Base-by-base conservation (phyloP, 2,797 vertebrate species). In the Oreochromis grahami region DNA sequence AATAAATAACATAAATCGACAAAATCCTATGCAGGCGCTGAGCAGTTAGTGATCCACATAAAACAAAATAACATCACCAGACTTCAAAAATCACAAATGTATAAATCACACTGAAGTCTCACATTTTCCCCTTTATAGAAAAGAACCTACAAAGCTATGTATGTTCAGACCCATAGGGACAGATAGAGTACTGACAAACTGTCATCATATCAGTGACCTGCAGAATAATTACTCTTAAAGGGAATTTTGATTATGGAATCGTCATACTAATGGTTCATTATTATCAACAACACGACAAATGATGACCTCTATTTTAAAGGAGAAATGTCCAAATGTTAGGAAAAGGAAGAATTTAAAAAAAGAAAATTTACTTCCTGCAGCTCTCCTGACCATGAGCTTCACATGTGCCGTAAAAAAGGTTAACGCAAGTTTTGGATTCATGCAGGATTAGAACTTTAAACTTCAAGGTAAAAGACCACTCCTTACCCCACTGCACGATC, bases 1-100 rank as follows among this genome's bases (percentile, higher is more conserved):
- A 84, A 87, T 94, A 91, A 94, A 92, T 92, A 87, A 88, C n/a
- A 3, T 8, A 21, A 80, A 90, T 74, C 43, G 78, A 89, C 82
- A 87, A 91, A 91, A 91, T 82, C n/a, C 43, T 53, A 88, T 78
- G 63, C 51, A 76, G 55, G 83, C 77, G 76, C 86, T 68, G 85
- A 79, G 84, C 80, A 83, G 87, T 91, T 85, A 89, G 72, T 74
- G 81, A 91, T 79, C 76, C 80, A 53, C 70, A 77, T 72, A 78
- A 89, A 91, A 86, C 50, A 58, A 88, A 88, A 85, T 80, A 76
- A 78, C 80, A n/a, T 87, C 83, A 55, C 45, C 51, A 14, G 52
- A 68, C 68, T 74, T 65, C 53, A 55, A 38, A 79, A 77, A 86
- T 86, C 21, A 72, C 78, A 38, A 58, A 82, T 56, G 48, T 76